phyloP scores from a whole-genome alignment of 2,888 invertebrate species.

The Ectemnius continuus region DNA sequence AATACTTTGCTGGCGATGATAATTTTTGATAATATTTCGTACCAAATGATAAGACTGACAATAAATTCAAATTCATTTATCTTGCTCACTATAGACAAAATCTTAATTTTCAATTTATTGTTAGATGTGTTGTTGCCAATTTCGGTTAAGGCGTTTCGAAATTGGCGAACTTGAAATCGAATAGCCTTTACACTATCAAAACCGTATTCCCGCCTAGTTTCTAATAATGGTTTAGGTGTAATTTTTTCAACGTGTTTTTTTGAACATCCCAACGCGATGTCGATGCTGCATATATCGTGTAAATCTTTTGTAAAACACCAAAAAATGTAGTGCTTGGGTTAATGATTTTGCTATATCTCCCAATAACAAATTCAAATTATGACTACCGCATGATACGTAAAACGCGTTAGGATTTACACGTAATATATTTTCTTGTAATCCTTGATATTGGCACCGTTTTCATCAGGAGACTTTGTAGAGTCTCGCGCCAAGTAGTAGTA shows the following conservation, averaged over 20 bases:
- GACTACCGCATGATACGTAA: slow-evolving; percentile 17
- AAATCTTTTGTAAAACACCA: slow-evolving; percentile 22
- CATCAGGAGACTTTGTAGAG: too few relatives aligned
- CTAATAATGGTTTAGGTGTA: slow-evolving; percentile 30
- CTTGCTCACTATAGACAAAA: slow-evolving; percentile 16
- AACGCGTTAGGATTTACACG: slow-evolving; percentile 21
- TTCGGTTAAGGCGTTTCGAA: slow-evolving; percentile 16
- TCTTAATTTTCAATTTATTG: slow-evolving; percentile 20
- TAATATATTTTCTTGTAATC: too few relatives aligned
- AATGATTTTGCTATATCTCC: slow-evolving; percentile 30
- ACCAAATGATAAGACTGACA: slow-evolving; percentile 19
- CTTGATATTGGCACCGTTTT: slow-evolving; percentile 28
- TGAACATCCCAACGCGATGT: slow-evolving; percentile 15
- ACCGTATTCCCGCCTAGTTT: slow-evolving; percentile 31
- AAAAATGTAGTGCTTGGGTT: slow-evolving; percentile 25
- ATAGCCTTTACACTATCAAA: slow-evolving; percentile 31
- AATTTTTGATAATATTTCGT: slow-evolving; percentile 31
- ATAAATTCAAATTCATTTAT: slow-evolving; percentile 21
- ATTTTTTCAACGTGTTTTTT: slow-evolving; percentile 22
- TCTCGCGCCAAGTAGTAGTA: too few relatives aligned
- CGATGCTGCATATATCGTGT: slow-evolving; percentile 22
- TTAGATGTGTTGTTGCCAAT: slow-evolving; percentile 20
- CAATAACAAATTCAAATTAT: slow-evolving; percentile 28
- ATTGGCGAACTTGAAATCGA: slow-evolving; percentile 24
- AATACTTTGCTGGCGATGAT: slow-evolving; percentile 24